Evolutionary conservation across 2,888 invertebrate genomes (phyloP).

Genomic region (Drosophila ochracea): DNA sequence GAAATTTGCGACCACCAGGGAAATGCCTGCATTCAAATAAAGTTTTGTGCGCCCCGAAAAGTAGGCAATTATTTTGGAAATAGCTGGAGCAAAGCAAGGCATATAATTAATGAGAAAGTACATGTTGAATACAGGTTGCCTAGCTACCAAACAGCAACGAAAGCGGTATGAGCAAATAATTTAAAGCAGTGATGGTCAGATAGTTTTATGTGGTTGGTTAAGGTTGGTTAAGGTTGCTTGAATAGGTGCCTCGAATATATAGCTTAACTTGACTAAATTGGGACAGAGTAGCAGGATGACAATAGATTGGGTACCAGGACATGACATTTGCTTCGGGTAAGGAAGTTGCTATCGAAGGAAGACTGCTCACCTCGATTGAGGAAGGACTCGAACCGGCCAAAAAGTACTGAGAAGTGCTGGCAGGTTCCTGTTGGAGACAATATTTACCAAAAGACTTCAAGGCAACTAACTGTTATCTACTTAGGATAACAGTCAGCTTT

Average conservation of each 20-base stretch:
- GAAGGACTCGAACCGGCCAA: not conserved
- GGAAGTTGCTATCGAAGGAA: not conserved
- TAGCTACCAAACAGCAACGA: not conserved
- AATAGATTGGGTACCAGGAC: not conserved
- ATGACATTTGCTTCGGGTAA: fast-evolving
- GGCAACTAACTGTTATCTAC: not conserved
- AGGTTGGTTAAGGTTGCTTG: not conserved
- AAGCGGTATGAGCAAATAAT: not conserved
- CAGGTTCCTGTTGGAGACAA: not conserved
- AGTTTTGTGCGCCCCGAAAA: constrained; percentile 59
- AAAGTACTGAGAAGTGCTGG: not conserved
- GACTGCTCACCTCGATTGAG: not conserved
- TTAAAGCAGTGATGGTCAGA: constrained; percentile 1
- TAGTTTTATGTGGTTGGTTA: not conserved
- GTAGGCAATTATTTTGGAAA: constrained; percentile 72
- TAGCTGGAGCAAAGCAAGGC: not conserved
- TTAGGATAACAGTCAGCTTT: too few relatives aligned
- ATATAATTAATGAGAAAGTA: constrained; percentile 33
- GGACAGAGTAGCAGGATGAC: not conserved
- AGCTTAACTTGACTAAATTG: not conserved
- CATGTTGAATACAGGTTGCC: constrained; percentile 20
- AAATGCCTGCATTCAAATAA: constrained; percentile 63
- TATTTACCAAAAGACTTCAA: not conserved
- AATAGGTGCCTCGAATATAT: not conserved
- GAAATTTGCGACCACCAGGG: constrained; percentile 42